Evolutionary conservation across 1,140 invertebrate genomes (phyloP).

Genomic region (Scaptomyza montana): DNA sequence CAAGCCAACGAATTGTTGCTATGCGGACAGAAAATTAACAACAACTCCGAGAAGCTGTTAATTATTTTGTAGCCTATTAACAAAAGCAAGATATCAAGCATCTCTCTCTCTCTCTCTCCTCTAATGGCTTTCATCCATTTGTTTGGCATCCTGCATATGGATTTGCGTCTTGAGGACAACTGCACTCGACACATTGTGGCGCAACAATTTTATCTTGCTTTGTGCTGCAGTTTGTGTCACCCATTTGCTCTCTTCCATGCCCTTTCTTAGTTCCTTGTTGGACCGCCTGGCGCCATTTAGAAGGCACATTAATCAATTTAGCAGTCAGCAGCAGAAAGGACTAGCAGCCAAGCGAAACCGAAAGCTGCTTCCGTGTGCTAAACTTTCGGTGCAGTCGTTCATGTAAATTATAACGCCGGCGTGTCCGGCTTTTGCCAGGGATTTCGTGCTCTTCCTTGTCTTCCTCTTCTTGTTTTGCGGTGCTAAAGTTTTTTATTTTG

Average conservation of each 20-base stretch:
- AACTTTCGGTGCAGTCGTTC: constrained; percentile 41
- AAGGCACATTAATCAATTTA: constrained; percentile 78
- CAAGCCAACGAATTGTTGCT: constrained; percentile 61
- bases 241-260: constrained; percentile 2
- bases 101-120: background rate
- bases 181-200: constrained; percentile 63
- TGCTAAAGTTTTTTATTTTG: constrained; percentile 57
- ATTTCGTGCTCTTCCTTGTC: background rate
- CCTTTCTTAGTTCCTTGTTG: constrained; percentile 31
- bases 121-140: constrained; percentile 13
- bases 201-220: constrained; percentile 59
- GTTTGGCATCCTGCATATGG: constrained; percentile 4
- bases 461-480: constrained; percentile 15
- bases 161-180: constrained; percentile 28
- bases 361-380: constrained; percentile 60
- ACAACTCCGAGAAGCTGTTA: constrained; percentile 50
- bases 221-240: constrained; percentile 55
- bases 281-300: constrained; percentile 69
- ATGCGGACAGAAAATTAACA: constrained; percentile 16
- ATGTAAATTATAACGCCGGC: constrained; percentile 48
- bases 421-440: constrained; percentile 3
- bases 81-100: constrained; percentile 32
- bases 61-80: constrained; percentile 75
- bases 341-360: constrained; percentile 68
- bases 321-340: constrained; percentile 47